A percentile compares a stretch with the other conserved stretches of the same genome.
Evolutionary conservation across 1,140 invertebrate species (phyloP).

Genomic region (Pollicipes pollicipes): DNA sequence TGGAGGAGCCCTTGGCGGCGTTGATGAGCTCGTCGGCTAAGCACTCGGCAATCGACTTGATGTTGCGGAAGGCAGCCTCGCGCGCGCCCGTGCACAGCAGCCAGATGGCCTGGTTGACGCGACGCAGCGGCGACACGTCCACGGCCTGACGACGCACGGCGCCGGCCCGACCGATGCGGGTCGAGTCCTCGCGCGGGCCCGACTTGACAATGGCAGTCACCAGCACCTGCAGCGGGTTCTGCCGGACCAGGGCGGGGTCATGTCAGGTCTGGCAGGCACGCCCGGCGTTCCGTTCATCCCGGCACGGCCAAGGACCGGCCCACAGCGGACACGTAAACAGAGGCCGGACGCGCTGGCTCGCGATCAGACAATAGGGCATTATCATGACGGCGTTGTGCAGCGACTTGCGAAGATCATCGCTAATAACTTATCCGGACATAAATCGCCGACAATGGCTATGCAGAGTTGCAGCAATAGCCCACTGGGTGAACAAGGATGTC

Average conservation of each 20-base stretch:
- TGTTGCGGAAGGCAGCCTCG: conserved; percentile 98
- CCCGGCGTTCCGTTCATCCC: too few species aligned
- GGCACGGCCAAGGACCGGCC: conserved; percentile 10
- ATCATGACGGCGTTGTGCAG: too few species aligned
- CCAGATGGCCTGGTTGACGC: conserved; percentile 99
- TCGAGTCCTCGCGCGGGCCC: conserved; percentile 97
- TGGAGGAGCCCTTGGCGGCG: conserved; percentile 97
- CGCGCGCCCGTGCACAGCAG: conserved; percentile 94
- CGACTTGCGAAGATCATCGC: too few species aligned
- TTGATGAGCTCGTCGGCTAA: conserved; percentile 99
- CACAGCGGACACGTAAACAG: neutral
- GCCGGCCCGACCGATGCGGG: conserved; percentile 97
- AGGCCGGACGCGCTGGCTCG: too few species aligned
- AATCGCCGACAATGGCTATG: too few species aligned
- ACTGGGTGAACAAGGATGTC: too few species aligned
- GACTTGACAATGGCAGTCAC: conserved; percentile 99
- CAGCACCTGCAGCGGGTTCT: conserved; percentile 78
- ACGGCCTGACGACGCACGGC: conserved; percentile 98
- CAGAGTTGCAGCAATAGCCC: too few species aligned
- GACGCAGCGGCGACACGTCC: conserved; percentile 90
- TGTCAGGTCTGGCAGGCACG: too few species aligned
- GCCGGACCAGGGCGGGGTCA: too few species aligned
- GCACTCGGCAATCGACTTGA: conserved; percentile 99
- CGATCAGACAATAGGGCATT: too few species aligned
- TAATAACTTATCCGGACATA: too few species aligned